Percentiles rank a stretch among this genome's conserved stretches.
phyloP scores from a whole-genome alignment of 2,888 invertebrate genomes.

The Lepidonotus clava region DNA sequence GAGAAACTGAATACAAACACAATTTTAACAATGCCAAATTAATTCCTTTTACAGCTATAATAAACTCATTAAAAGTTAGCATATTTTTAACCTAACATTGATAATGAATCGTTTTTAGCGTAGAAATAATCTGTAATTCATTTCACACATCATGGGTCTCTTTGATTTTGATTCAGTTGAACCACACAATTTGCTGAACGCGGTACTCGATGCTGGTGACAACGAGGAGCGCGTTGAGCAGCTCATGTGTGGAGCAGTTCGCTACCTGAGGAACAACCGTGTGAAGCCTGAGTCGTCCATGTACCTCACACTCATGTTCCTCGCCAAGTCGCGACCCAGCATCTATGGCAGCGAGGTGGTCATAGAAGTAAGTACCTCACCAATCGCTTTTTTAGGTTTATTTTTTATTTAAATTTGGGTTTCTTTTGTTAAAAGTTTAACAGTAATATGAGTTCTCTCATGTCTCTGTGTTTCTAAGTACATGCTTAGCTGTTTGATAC shows the following conservation, averaged over 20 bases:
- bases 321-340: slow-evolving; percentile 89
- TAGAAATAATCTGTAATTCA: too few relatives aligned
- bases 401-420: neutral
- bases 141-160: too few relatives aligned
- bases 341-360: slow-evolving; percentile 79
- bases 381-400: neutral
- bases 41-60: too few relatives aligned
- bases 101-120: too few relatives aligned
- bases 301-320: slow-evolving; percentile 89
- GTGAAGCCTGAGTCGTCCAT: slow-evolving; percentile 91
- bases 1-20: too few relatives aligned
- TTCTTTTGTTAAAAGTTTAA: too few relatives aligned
- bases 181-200: slow-evolving; percentile 88
- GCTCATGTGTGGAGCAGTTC: slow-evolving; percentile 93
- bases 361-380: slow-evolving; percentile 80
- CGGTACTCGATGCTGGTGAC: slow-evolving; percentile 88
- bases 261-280: slow-evolving; percentile 87
- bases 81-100: too few relatives aligned
- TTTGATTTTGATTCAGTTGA: slow-evolving; percentile 83
- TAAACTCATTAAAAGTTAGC: too few relatives aligned
- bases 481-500: neutral
- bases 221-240: slow-evolving; percentile 88
- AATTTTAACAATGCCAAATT: too few relatives aligned
- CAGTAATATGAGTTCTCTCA: too few relatives aligned
- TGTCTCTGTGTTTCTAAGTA: too few relatives aligned